Conservation (phyloP, 2,113 vertebrate genomes). For the Coracopsis vasa region DNA sequence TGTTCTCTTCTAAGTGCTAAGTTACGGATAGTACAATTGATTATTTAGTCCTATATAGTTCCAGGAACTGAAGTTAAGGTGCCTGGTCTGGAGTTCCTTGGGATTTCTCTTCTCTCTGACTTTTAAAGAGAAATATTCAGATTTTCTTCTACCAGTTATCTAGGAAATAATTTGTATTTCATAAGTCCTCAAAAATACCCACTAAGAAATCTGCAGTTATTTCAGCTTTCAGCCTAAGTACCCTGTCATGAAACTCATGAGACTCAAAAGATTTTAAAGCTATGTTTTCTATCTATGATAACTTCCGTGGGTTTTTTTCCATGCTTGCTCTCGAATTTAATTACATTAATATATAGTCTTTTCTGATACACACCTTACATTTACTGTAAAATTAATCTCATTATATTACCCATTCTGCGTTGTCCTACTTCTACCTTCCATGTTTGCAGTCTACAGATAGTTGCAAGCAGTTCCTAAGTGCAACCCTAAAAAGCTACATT, state of each 20-base stretch:
- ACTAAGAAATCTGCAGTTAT: not conserved
- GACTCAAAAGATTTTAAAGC: not conserved
- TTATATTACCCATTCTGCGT: not conserved
- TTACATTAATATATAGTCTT: not conserved
- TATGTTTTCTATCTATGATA: not conserved
- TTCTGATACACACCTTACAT: not conserved
- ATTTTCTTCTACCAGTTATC: not conserved
- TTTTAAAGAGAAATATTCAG: not conserved
- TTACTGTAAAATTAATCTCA: not conserved
- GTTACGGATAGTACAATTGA: not conserved
- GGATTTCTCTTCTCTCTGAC: not conserved
- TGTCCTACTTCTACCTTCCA: not conserved
- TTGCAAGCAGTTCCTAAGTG: not conserved
- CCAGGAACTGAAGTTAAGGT: not conserved
- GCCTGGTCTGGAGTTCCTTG: not conserved
- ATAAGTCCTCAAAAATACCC: not conserved
- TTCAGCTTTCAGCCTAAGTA: not conserved
- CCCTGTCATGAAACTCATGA: conserved; percentile 18
- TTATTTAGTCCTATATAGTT: not conserved
- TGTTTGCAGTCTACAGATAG: not conserved
- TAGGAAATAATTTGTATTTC: conserved; percentile 9
- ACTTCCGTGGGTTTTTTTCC: not conserved
- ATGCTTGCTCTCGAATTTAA: not conserved
- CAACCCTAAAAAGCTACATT: not conserved
- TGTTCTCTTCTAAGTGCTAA: not conserved